Conservation (phyloP, 2,113 vertebrate genomes). For the Athene cunicularia region DNA sequence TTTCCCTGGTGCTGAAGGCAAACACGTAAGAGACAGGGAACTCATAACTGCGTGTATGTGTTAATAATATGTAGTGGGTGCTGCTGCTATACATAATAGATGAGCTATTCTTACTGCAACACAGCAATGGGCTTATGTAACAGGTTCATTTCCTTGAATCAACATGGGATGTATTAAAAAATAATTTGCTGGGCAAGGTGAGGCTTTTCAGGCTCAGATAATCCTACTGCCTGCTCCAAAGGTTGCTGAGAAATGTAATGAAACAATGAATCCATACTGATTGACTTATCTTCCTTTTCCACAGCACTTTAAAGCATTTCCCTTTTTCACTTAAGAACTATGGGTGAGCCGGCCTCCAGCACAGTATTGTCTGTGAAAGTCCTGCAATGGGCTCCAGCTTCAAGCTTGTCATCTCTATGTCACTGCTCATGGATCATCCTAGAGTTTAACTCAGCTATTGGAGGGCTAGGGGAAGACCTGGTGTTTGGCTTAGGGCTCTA, state of each 20-base stretch:
- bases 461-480: neutral
- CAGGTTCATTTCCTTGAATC: slow-evolving; percentile 5
- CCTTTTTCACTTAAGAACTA: neutral
- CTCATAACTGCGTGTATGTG: neutral
- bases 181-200: slow-evolving; percentile 1
- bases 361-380: neutral
- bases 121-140: neutral
- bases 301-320: slow-evolving; percentile 50
- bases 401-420: neutral
- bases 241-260: neutral
- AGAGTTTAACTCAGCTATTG: neutral
- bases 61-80: neutral
- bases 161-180: slow-evolving; percentile 5
- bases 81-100: neutral
- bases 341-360: neutral
- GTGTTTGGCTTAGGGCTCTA: neutral
- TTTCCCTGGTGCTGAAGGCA: neutral
- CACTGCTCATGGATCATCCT: neutral
- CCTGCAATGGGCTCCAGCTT: neutral
- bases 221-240: neutral
- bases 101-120: neutral
- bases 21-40: neutral
- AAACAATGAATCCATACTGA: slow-evolving; percentile 44
- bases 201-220: neutral
- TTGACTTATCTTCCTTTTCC: slow-evolving; percentile 59